phyloP scores from a whole-genome alignment of 2,888 invertebrate genomes.

The Adela reaumurella region DNA sequence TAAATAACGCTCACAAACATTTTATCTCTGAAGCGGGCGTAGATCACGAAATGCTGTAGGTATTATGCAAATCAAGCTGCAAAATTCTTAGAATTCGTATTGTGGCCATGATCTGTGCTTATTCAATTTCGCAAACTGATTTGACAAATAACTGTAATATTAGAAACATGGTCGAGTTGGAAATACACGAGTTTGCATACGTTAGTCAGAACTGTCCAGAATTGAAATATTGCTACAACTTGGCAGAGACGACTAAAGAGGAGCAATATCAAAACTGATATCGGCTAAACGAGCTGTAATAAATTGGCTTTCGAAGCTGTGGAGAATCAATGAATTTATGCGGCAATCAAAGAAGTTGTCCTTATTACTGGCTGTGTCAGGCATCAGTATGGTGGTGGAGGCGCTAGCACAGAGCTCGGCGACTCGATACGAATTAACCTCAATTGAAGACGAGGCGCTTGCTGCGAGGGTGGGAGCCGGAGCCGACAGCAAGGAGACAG shows the following conservation, averaged over 20 bases:
- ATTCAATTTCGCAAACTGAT: no score
- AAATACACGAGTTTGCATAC: no score
- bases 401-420: slow-evolving; percentile 43
- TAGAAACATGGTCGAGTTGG: no score
- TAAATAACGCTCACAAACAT: no score
- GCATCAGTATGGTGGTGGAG: slow-evolving; percentile 21
- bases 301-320: background rate
- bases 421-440: slow-evolving; percentile 53
- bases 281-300: no score
- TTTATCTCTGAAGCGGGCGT: background rate
- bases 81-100: background rate
- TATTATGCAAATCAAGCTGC: background rate
- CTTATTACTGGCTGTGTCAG: background rate
- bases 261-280: no score
- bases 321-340: slow-evolving; percentile 1
- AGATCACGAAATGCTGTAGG: background rate
- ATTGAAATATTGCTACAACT: no score
- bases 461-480: slow-evolving; percentile 17
- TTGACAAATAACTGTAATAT: no score
- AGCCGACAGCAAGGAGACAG: no score
- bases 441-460: slow-evolving; percentile 54
- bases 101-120: background rate
- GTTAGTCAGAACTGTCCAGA: no score
- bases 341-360: background rate
- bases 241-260: no score